phyloP scores from a whole-genome alignment of 2,113 vertebrate species.

The Panthera uncia region DNA sequence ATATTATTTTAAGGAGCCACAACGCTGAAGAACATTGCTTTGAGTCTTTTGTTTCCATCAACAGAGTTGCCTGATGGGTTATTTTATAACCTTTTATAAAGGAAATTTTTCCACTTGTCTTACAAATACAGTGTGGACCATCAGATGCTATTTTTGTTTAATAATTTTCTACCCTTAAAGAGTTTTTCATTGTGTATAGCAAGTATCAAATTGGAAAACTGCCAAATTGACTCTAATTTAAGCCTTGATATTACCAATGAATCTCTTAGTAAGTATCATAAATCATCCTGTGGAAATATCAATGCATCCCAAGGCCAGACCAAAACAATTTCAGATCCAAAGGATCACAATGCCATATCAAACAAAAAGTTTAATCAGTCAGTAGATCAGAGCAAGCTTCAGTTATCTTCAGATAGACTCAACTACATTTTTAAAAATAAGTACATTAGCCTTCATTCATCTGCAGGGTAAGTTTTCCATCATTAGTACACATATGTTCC shows the following conservation, averaged over 20 bases:
- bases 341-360: background rate
- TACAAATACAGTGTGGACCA: background rate
- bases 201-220: conserved; percentile 8
- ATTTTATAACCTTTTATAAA: background rate
- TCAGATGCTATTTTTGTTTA: conserved; percentile 41
- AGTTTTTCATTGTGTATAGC: conserved; percentile 16
- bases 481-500: background rate
- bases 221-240: conserved; percentile 53
- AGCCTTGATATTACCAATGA: conserved; percentile 49
- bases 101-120: background rate
- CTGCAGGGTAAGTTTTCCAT: background rate
- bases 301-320: background rate
- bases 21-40: background rate
- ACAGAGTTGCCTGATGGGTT: background rate
- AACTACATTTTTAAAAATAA: background rate
- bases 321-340: conserved; percentile 25
- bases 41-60: background rate
- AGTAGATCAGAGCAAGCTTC: background rate
- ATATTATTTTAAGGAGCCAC: background rate
- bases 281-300: conserved; percentile 62
- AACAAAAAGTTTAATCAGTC: conserved; percentile 17
- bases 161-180: conserved; percentile 29
- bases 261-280: conserved; percentile 50
- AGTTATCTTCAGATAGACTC: conserved; percentile 32
- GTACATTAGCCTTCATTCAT: background rate